phyloP scores from a whole-genome alignment of 2,888 invertebrate species.

The Spialia ferax region DNA sequence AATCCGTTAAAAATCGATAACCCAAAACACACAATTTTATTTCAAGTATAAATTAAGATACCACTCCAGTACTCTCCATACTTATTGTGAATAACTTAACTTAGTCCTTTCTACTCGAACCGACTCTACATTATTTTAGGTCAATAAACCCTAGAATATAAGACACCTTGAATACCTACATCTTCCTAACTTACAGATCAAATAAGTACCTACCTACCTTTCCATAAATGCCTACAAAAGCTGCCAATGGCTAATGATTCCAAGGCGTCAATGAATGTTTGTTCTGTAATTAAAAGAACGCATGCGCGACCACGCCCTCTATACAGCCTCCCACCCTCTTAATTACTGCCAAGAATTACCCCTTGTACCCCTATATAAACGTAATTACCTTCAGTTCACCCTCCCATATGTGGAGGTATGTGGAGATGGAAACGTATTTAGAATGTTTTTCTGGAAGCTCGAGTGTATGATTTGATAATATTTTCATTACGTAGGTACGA shows the following conservation, averaged over 20 bases:
- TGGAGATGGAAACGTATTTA: slow-evolving; percentile 1
- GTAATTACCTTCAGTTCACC: slow-evolving; percentile 49
- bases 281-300: slow-evolving; percentile 80
- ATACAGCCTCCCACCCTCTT: slow-evolving; percentile 77
- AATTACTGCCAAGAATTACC: slow-evolving; percentile 84
- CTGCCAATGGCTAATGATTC: slow-evolving; percentile 66
- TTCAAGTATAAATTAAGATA: no score
- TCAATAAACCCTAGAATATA: not conserved
- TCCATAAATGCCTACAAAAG: slow-evolving; percentile 35
- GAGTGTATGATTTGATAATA: not conserved
- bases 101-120: not conserved
- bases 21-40: no score
- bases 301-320: slow-evolving; percentile 83
- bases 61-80: no score
- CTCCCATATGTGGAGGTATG: not conserved
- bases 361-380: slow-evolving; percentile 74
- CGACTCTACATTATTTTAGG: not conserved
- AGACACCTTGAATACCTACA: not conserved
- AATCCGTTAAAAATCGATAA: no score
- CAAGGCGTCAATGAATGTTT: slow-evolving; percentile 81
- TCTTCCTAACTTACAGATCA: not conserved
- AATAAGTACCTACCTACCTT: not conserved
- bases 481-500: not conserved
- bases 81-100: no score
- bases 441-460: slow-evolving; percentile 4